These are phyloP conservation scores for Danionella dracula DNA, from an alignment of 2,797 vertebrate genomes.

Conservation along the genomic window DNA sequence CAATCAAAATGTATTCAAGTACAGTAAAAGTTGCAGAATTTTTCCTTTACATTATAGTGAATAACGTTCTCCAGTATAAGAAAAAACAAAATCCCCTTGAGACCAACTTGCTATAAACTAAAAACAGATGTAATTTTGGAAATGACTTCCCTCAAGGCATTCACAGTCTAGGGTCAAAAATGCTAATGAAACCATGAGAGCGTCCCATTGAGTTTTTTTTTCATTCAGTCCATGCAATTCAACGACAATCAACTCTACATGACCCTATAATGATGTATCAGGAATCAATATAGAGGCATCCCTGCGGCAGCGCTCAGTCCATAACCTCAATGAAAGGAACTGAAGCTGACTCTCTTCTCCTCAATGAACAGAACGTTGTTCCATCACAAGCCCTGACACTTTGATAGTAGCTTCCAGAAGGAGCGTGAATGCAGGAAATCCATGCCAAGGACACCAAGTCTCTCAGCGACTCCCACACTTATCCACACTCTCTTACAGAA, in stretches of 20 bases:
- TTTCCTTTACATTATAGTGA: no score
- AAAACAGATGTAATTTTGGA: no score
- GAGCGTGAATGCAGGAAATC: constrained; percentile 27
- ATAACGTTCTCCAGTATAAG: no score
- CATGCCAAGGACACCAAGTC: constrained; percentile 40
- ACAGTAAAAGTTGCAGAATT: no score
- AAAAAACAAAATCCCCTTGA: no score
- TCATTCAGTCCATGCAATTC: background rate
- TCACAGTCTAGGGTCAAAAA: background rate
- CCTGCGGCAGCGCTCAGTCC: background rate
- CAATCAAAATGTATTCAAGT: no score
- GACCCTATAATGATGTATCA: background rate
- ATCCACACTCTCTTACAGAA: no score
- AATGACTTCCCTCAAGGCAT: background rate
- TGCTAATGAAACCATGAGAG: background rate
- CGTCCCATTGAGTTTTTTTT: background rate
- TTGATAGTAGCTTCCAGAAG: constrained; percentile 21
- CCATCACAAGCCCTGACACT: constrained; percentile 35
- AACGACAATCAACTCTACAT: background rate
- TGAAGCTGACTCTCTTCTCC: constrained; percentile 16
- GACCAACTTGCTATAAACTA: no score
- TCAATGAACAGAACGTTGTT: constrained; percentile 30
- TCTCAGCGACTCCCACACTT: constrained; percentile 27
- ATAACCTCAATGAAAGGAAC: constrained; percentile 7
- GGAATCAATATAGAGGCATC: background rate